Conservation (phyloP, 2,797 vertebrate species). For the Allobates femoralis region DNA sequence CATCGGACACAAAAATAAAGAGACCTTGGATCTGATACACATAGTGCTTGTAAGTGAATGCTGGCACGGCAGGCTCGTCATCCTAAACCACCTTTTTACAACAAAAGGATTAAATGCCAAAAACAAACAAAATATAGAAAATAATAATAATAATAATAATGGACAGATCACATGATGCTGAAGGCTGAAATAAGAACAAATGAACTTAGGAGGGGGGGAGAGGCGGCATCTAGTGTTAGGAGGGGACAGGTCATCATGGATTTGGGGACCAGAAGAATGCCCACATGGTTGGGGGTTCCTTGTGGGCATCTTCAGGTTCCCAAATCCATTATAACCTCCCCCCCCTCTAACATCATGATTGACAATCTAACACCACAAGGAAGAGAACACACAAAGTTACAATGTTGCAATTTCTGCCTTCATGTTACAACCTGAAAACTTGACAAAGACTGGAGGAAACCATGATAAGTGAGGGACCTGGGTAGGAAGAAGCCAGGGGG, state of each 20-base stretch:
- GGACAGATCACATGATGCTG: constrained; percentile 76
- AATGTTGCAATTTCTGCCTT: constrained; percentile 72
- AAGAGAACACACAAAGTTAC: constrained; percentile 66
- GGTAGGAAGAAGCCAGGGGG: constrained; percentile 10
- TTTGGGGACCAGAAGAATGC: too few relatives aligned
- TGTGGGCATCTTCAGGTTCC: not conserved
- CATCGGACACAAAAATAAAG: constrained; percentile 78
- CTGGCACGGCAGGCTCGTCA: constrained; percentile 76
- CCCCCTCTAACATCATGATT: not conserved
- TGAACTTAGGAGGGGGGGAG: constrained; percentile 63
- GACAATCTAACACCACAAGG: constrained; percentile 44
- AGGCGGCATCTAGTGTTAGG: not conserved
- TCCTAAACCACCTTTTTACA: constrained; percentile 87
- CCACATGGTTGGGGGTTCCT: too few relatives aligned
- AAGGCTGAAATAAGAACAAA: constrained; percentile 73
- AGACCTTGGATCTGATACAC: constrained; percentile 85
- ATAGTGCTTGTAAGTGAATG: constrained; percentile 82
- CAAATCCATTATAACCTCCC: not conserved
- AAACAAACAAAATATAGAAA: constrained; percentile 61
- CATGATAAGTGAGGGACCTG: not conserved
- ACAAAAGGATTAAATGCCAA: constrained; percentile 86
- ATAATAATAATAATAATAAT: constrained; percentile 70
- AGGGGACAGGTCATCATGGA: constrained; percentile 23
- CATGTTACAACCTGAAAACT: constrained; percentile 56
- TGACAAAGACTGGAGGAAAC: constrained; percentile 54